Base-by-base conservation (phyloP, 2,888 invertebrate species). In the Hedya salicella region DNA sequence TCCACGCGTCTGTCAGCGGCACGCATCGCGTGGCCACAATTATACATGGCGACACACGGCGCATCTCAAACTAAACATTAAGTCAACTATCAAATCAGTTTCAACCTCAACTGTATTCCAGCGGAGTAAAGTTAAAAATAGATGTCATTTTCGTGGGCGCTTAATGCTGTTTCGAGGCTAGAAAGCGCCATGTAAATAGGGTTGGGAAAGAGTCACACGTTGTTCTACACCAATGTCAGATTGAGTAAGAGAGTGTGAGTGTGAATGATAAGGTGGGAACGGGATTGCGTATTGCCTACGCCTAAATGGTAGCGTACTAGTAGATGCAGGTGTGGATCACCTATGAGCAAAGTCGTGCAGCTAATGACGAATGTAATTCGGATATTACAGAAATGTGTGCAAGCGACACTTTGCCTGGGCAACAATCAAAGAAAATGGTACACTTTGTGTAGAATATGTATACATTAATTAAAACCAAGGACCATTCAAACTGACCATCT, bases 181-280 rank as follows among this genome's bases (percentile, higher is more conserved):
- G 42, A 32, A 8, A 21, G 30, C 42, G 65, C 44, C 46, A 60
- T 53, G 65, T 46, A 53, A 65, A 59, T 59, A 5, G 13, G 39
- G 54, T 65, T 65, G 60, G 17, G 46, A 60, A 60, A 65, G 52
- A 60, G 30, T 65, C 65, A 19, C 65, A 60, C 65, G 65, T 36
- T 63, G 63, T 9, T 49, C 39, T 30, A 52, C 9, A 4, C 65
- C 65, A 65, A 65, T 65, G 65, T 65, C 65, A 65, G 39, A 52
- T 65, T 65, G 53, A 46, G 65, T 14, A 65, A 65, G 57, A 42
- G 60, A 8, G 52, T 14, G 39, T 9, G 30, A 48, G 49, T 39
- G 13, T 57, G 65, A 50, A 46, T 46, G 44, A 44, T 60, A 60
- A 65, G 44, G 13, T 52, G 64, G 21, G 52, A 57, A 32, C 14